Percentiles rank a stretch among this genome's conserved stretches.
Conservation (phyloP, 2,113 vertebrate genomes). For the Nannospalax galili region DNA sequence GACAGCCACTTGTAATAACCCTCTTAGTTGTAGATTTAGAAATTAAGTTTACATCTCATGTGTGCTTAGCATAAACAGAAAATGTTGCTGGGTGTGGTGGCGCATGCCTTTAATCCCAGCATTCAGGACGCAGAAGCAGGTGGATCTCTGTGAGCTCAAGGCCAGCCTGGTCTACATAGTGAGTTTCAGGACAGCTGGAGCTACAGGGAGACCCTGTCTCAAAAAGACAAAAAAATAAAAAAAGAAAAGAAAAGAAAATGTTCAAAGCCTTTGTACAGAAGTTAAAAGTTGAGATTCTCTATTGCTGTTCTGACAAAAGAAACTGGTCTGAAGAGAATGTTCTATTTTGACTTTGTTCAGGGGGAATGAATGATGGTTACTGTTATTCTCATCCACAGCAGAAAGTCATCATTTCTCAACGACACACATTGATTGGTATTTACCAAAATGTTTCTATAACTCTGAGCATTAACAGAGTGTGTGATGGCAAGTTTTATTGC, state of each 20-base stretch:
- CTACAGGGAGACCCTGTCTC: too few species aligned
- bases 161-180: too few species aligned
- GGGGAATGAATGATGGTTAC: not conserved
- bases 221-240: too few species aligned
- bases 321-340: not conserved
- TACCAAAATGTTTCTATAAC: not conserved
- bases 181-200: too few species aligned
- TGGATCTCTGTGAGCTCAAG: too few species aligned
- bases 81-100: too few species aligned
- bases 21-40: not conserved
- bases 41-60: constrained; percentile 53
- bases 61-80: not conserved
- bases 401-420: not conserved
- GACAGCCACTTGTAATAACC: not conserved
- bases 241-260: too few species aligned
- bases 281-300: not conserved
- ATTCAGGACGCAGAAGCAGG: too few species aligned
- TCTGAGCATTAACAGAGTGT: not conserved
- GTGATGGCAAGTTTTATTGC: not conserved
- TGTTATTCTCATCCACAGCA: constrained; percentile 32
- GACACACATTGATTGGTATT: not conserved
- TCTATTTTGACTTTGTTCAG: constrained; percentile 29
- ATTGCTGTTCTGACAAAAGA: constrained; percentile 9
- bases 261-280: not conserved
- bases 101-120: too few species aligned